Conservation (phyloP, 2,888 invertebrate species). For the Chloromyia formosa region DNA sequence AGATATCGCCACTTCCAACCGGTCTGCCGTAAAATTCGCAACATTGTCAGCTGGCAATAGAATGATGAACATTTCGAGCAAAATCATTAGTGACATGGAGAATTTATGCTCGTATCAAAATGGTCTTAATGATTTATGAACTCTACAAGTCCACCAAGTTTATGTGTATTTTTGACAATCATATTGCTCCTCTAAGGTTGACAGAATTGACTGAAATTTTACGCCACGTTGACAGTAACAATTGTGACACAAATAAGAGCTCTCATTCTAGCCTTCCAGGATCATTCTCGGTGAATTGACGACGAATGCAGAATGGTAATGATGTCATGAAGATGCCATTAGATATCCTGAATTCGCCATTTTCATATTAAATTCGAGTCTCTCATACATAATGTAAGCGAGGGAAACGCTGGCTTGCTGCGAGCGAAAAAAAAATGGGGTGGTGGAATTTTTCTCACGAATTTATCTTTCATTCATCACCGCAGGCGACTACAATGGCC, state of each 20-base stretch:
- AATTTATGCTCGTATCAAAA: neutral
- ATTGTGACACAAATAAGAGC: neutral
- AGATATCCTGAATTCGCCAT: conserved; percentile 3
- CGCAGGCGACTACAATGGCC: neutral
- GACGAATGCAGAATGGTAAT: conserved; percentile 1
- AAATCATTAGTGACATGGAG: neutral
- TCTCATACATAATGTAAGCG: neutral
- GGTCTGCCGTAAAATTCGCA: neutral
- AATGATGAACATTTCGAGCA: neutral
- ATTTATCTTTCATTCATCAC: neutral
- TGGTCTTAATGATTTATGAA: neutral
- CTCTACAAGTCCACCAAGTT: neutral
- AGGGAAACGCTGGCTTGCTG: neutral
- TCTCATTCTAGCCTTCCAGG: too few species aligned
- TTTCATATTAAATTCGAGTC: neutral
- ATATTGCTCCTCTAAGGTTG: neutral
- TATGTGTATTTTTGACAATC: neutral
- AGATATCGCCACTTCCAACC: too few species aligned
- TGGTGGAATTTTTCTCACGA: neutral
- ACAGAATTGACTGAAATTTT: neutral
- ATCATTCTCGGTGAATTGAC: too few species aligned
- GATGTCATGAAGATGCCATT: conserved; percentile 1
- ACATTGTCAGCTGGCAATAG: neutral
- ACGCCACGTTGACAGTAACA: neutral
- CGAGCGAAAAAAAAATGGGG: neutral